Evolutionary conservation across 1,140 invertebrate genomes (phyloP).

Genomic region (Rhysida immarginata): DNA sequence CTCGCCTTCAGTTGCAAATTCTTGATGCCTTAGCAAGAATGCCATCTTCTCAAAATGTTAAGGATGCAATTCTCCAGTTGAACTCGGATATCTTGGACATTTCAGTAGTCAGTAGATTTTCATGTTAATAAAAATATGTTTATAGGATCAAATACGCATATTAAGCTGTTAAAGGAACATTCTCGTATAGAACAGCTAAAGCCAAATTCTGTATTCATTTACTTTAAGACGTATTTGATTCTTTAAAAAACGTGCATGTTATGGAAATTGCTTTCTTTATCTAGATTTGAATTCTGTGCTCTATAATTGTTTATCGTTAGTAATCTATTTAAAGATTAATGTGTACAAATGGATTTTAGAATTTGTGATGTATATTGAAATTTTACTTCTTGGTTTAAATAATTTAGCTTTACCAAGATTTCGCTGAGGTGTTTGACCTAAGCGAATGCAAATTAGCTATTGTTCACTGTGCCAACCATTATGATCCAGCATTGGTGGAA

Average conservation of each 20-base stretch:
- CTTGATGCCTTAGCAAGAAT: slow-evolving; percentile 43
- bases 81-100: slow-evolving; percentile 41
- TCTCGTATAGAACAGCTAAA: no score
- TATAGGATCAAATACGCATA: no score
- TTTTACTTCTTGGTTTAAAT: slow-evolving; percentile 15
- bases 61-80: slow-evolving; percentile 30
- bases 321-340: no score
- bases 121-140: no score
- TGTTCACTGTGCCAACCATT: slow-evolving; percentile 36
- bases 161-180: no score
- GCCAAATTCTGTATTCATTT: no score
- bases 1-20: slow-evolving; percentile 54
- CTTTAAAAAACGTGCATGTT: not conserved
- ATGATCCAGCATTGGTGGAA: slow-evolving; percentile 36
- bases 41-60: slow-evolving; percentile 26
- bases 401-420: slow-evolving; percentile 46
- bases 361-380: slow-evolving; percentile 40
- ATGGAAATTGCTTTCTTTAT: no score
- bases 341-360: no score
- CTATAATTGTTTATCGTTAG: no score
- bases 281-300: no score
- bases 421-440: slow-evolving; percentile 36
- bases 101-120: slow-evolving; percentile 30
- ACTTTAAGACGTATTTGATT: no score
- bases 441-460: slow-evolving; percentile 39